Evolutionary conservation across 2,113 vertebrate species (phyloP), one percentile per base, ranked within the genome.

Genomic region (Macrotus californicus): DNA sequence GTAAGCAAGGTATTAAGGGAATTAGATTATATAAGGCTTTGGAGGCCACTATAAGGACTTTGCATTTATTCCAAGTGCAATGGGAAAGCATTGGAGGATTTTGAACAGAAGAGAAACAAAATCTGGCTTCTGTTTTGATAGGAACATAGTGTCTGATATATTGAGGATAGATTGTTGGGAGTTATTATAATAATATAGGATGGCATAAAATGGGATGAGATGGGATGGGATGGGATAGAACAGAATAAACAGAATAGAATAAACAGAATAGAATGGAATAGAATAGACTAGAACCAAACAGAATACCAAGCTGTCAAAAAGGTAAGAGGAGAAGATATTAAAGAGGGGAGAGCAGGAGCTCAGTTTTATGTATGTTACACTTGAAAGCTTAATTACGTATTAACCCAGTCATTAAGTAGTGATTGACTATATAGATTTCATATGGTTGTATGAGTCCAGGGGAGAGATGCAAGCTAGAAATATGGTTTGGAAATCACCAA

Each of bases 211-310:
- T 24, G 13, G 31, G 18, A 24, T 15, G 19, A 19, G 1, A 73
- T 59, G 2, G 18, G 12, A 39, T 50, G 8, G 50, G 2, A 72
- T 2, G 15, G 16, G 2, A 46, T 46, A 22, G 15, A 39, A 86
- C 18, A 69, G n/a, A 36, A 69, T 16, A 36, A 41, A 85, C 34
- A 34, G 7, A 18, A 69, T n/a, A 8, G 19, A 16, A 31, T 9
- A 2, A 19, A n/a, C 0, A 11, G 24, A 8, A 73, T 0, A 3
- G 11, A 2, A 18, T 34, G 22, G 24, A 50, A 69, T 2, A 18
- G 24, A 39, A 66, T 1, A 52, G 3, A 26, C 31, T 46, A 16
- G 41, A 46, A 75, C 14, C 72, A 75, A 46, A 31, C 7, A 72
- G 24, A 41, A 73, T 5, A 56, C 11, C 21, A 31, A 29, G 12